A percentile compares a stretch with the other conserved stretches of the same genome.
These are phyloP conservation scores for Pammene aurita DNA, from an alignment of 2,888 invertebrate species.

Conservation along the genomic window DNA sequence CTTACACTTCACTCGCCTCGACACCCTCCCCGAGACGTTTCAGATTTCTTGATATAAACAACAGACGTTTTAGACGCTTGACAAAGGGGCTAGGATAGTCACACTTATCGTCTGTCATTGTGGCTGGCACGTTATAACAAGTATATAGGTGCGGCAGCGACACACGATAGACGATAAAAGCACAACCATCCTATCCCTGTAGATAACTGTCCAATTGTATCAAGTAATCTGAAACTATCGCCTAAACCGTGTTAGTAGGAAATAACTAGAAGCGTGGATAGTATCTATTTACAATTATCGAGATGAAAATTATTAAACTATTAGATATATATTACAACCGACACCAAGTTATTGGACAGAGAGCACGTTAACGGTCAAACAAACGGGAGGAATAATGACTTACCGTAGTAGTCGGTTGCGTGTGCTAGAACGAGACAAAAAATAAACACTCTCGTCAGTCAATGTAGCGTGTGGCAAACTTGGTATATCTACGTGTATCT, in stretches of 20 bases:
- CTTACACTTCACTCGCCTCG: constrained; percentile 47
- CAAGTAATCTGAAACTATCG: constrained; percentile 71
- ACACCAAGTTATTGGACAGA: constrained; percentile 71
- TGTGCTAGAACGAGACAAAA: constrained; percentile 88
- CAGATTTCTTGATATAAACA: constrained; percentile 70
- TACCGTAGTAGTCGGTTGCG: constrained; percentile 99
- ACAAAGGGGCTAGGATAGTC: too few relatives aligned
- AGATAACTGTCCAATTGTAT: constrained; percentile 51
- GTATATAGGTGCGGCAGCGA: too few relatives aligned
- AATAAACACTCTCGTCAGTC: constrained; percentile 74
- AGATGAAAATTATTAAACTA: constrained; percentile 62
- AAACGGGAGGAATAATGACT: constrained; percentile 90
- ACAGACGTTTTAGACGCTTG: background rate
- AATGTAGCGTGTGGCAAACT: constrained; percentile 43
- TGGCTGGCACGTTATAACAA: too few relatives aligned
- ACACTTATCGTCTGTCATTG: too few relatives aligned
- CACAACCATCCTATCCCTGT: too few relatives aligned
- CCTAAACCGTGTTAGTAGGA: constrained; percentile 75
- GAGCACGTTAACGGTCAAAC: constrained; percentile 64
- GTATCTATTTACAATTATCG: constrained; percentile 72
- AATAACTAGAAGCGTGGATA: constrained; percentile 80
- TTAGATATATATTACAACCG: constrained; percentile 61
- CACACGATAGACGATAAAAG: too few relatives aligned
- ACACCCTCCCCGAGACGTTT: constrained; percentile 53
- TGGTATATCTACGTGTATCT: constrained; percentile 40